Evolutionary conservation across 2,888 invertebrate genomes (phyloP), one percentile per base, ranked within the genome.

Genomic region (Lochmaea crataegi): DNA sequence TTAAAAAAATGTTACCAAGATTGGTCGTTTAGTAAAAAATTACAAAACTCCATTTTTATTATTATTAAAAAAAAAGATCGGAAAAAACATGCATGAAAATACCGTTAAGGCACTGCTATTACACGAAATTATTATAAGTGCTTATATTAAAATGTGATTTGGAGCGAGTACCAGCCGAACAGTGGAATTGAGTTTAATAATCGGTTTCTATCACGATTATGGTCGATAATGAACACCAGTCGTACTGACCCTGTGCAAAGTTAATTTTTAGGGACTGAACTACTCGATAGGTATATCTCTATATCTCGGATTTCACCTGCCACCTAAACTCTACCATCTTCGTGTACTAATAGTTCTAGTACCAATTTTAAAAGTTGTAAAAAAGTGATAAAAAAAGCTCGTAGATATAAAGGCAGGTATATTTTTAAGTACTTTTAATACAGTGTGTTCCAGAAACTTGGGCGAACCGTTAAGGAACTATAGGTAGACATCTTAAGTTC

Each of bases 81-180:
- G 67, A 32, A 60, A 60, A 14, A 18, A 61, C 68, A 68, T 32
- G 45, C 58, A 75, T 70, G 73, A 51, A 71, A 63, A 68, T 77
- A 71, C 76, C 65, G 70, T 71, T 71, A 68, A 76, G 76, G 71
- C 72, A 76, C 79, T 78, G 79, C 78, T 81, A 82, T 82, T 82
- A 80, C 76, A 76, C 76, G 76, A 81, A 80, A 82, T 82, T 80
- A 81, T 80, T 82, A 78, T 76, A 79, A 80, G 81, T 80, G 76
- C 75, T 79, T 80, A 81, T 81, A 83, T 83, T 83, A 82, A 81
- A 81, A 80, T 80, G 80, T 80, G 81, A 82, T 81, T 82, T 80
- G 79, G 80, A 77, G 53, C 67, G 75, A 63, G 77, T 78, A 79
- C 79, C 78, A 76, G 71, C 71, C 77, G 73, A 72, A 67, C 72